A percentile compares a stretch with the other conserved stretches of the same genome.
phyloP scores from a whole-genome alignment of 2,797 vertebrate species.

The Phalanger gymnotis region DNA sequence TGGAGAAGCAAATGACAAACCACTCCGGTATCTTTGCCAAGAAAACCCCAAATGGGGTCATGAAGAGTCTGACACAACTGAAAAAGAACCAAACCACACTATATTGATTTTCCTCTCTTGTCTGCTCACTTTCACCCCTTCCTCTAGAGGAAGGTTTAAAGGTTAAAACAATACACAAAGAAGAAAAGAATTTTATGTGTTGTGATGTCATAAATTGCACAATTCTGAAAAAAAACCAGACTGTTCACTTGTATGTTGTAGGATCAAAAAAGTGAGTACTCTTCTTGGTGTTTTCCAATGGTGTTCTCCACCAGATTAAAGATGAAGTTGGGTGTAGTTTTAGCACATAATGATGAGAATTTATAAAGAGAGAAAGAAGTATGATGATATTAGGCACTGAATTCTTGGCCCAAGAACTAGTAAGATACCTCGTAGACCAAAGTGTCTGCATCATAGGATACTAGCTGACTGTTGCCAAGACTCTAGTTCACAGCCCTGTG shows the following conservation, averaged over 20 bases:
- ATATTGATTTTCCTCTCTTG: not conserved
- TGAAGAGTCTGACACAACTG: not conserved
- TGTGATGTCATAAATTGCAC: slow-evolving; percentile 72
- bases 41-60: not conserved
- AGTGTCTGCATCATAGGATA: not conserved
- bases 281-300: not conserved
- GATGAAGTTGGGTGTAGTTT: not conserved
- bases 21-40: not conserved
- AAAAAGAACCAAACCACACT: slow-evolving; percentile 23
- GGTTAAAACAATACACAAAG: slow-evolving; percentile 9
- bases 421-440: not conserved
- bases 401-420: not conserved
- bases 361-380: slow-evolving; percentile 27
- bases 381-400: not conserved
- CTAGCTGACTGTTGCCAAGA: not conserved
- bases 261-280: slow-evolving; percentile 66
- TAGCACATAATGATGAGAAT: not conserved
- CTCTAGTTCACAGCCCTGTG: not conserved
- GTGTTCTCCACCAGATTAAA: not conserved
- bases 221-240: slow-evolving; percentile 65
- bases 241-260: slow-evolving; percentile 46
- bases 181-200: slow-evolving; percentile 44
- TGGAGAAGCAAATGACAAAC: not conserved
- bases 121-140: not conserved
- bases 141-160: not conserved